Percentiles rank a stretch among this genome's conserved stretches.
Conservation (phyloP, 2,797 vertebrate genomes). For the Macroramphosus scolopax region DNA sequence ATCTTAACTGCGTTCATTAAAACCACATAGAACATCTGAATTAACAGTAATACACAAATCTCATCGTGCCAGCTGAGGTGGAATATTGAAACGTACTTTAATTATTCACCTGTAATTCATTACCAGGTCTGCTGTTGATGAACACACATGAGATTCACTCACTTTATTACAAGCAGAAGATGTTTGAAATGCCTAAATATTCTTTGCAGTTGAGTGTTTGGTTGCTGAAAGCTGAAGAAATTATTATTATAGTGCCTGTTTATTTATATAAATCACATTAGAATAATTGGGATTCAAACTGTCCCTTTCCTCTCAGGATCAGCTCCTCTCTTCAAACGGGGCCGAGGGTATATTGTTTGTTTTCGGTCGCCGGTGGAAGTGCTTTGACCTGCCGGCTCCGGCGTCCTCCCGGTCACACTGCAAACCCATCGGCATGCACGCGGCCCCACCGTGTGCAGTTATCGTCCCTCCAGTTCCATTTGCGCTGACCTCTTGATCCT, state of each 20-base stretch:
- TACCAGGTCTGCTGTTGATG: no score
- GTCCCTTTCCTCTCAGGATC: no score
- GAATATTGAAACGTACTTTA: background rate
- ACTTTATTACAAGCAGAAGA: no score
- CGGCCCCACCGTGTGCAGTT: conserved; percentile 17
- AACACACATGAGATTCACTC: no score
- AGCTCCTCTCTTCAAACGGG: background rate
- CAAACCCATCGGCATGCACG: conserved; percentile 15
- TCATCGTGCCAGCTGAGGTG: background rate
- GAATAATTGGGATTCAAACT: conserved; percentile 42
- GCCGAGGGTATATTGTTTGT: background rate
- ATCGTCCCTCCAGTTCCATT: conserved; percentile 42
- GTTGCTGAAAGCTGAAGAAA: no score
- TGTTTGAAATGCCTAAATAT: no score
- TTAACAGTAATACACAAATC: background rate
- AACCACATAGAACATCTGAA: conserved; percentile 2
- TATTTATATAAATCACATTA: no score
- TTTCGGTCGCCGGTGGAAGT: conserved; percentile 18
- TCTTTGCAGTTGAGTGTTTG: no score
- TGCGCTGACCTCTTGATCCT: conserved; percentile 51
- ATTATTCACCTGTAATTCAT: conserved; percentile 10
- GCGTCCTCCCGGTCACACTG: conserved; percentile 16
- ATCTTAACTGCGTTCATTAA: background rate
- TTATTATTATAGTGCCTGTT: no score
- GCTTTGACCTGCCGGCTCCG: conserved; percentile 26